phyloP scores from a whole-genome alignment of 2,113 vertebrate species.

The Balaenoptera acutorostrata region DNA sequence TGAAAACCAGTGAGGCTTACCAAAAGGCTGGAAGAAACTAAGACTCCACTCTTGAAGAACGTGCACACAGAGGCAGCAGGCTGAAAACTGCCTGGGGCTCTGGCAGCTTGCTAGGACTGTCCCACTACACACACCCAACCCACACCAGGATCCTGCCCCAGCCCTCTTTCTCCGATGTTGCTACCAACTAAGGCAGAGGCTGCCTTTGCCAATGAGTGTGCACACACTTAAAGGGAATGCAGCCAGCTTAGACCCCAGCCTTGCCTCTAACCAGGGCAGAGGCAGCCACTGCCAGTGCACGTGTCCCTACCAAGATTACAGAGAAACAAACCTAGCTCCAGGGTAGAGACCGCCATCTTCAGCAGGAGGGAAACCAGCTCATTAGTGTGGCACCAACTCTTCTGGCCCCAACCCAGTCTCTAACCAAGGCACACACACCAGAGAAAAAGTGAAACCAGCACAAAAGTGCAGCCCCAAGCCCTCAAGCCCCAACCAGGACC shows the following conservation, averaged over 20 bases:
- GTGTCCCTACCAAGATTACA: neutral
- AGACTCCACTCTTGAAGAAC: neutral
- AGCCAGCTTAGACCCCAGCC: neutral
- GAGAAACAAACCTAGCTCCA: neutral
- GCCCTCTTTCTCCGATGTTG: neutral
- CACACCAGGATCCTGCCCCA: neutral
- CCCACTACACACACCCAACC: neutral
- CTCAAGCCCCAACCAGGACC: neutral
- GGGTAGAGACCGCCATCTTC: neutral
- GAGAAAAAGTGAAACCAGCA: neutral
- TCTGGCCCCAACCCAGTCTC: neutral
- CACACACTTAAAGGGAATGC: neutral
- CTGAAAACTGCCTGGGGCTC: neutral
- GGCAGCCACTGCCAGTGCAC: neutral
- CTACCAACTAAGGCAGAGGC: neutral
- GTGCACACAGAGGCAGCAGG: neutral
- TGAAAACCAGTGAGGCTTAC: neutral
- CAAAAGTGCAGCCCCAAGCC: neutral
- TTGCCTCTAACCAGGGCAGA: neutral
- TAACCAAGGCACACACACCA: neutral
- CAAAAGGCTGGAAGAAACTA: neutral
- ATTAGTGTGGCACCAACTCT: neutral
- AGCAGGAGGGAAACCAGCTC: neutral
- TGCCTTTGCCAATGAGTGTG: neutral
- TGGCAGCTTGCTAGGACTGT: neutral